Conservation (phyloP, 2,888 invertebrate species). For the Sarcophaga variegata region DNA sequence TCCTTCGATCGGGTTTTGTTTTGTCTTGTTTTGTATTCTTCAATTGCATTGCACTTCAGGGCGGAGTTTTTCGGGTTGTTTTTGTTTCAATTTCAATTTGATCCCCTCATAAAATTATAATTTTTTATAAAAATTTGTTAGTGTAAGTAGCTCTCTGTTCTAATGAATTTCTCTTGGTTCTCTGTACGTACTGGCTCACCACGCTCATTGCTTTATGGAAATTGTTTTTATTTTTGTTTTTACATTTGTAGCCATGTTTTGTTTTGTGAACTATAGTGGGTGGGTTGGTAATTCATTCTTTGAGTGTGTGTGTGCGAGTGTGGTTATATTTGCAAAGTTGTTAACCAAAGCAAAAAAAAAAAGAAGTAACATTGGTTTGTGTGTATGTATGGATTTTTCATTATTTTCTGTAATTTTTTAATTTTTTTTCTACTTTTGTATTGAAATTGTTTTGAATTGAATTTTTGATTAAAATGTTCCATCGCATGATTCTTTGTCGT, state of each 20-base stretch:
- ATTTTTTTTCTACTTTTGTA: conserved; percentile 12
- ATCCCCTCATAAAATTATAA: conserved; percentile 79
- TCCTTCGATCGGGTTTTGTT: conserved; percentile 3
- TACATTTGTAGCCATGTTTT: conserved; percentile 20
- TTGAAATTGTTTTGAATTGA: conserved; percentile 69
- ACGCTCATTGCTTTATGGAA: not conserved
- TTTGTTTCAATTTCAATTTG: conserved; percentile 75
- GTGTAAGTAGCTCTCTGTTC: conserved; percentile 62
- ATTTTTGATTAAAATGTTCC: conserved; percentile 62
- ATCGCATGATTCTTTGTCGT: conserved; percentile 49
- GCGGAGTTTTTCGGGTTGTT: conserved; percentile 79
- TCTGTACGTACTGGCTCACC: conserved; percentile 2
- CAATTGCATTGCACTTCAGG: conserved; percentile 72
- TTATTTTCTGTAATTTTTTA: conserved; percentile 57
- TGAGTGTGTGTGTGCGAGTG: not conserved
- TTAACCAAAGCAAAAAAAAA: too few relatives aligned
- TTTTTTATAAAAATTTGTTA: conserved; percentile 75
- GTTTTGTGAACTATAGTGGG: conserved; percentile 28
- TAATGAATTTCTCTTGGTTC: conserved; percentile 13
- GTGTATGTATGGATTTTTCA: not conserved
- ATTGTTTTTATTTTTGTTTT: conserved; percentile 62
- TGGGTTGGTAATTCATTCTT: conserved; percentile 1
- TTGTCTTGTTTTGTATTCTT: conserved; percentile 41
- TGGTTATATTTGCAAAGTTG: conserved; percentile 38
- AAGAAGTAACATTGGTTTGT: not conserved